phyloP scores from a whole-genome alignment of 2,797 vertebrate genomes.

The Agapornis canus region DNA sequence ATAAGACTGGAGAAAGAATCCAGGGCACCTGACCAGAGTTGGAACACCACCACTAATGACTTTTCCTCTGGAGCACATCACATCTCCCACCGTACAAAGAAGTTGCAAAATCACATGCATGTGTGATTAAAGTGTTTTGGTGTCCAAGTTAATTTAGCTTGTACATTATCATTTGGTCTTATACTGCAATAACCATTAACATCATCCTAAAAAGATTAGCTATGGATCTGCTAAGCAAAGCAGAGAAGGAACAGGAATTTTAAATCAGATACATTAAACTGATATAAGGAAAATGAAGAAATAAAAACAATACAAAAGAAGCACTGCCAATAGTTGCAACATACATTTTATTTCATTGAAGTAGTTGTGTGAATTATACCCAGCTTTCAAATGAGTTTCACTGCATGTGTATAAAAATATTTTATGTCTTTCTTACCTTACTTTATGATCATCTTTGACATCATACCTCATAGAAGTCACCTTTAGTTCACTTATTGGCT shows the following conservation, averaged over 20 bases:
- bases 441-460: neutral
- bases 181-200: neutral
- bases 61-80: neutral
- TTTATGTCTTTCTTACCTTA: neutral
- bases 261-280: neutral
- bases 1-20: neutral
- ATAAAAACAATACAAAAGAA: neutral
- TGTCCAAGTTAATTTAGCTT: neutral
- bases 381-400: neutral
- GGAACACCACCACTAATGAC: neutral
- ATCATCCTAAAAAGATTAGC: neutral
- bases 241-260: neutral
- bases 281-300: neutral
- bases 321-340: neutral
- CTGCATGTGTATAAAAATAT: neutral
- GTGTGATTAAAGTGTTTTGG: neutral
- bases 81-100: neutral
- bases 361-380: neutral
- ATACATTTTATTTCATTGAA: neutral
- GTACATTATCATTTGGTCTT: neutral
- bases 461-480: neutral
- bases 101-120: neutral
- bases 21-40: neutral
- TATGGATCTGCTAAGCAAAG: neutral
- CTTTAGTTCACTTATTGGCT: neutral